A percentile compares a stretch with the other conserved stretches of the same genome.
phyloP scores from a whole-genome alignment of 92 coral and sea anemone genomes.

The Bergia puertoricense region DNA sequence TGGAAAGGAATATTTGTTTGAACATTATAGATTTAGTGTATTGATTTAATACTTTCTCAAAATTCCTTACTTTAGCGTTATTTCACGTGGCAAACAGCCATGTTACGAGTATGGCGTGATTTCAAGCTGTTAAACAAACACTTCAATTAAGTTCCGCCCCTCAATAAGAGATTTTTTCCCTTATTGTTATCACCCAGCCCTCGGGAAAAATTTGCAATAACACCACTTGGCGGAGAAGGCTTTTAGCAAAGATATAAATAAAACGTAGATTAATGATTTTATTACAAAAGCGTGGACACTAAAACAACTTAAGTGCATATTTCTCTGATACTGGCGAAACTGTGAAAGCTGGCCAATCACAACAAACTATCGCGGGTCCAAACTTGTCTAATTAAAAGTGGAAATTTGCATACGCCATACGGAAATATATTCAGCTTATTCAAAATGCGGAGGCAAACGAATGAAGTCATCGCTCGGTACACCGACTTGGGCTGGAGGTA shows the following conservation, averaged over 20 bases:
- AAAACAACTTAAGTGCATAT: background rate
- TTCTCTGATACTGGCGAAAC: background rate
- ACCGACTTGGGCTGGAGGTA: background rate
- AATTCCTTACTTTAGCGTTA: no score
- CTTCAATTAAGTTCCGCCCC: constrained; percentile 3
- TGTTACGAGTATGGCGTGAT: constrained; percentile 15
- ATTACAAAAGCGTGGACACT: background rate
- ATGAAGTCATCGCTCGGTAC: constrained; percentile 35
- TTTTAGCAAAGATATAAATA: background rate
- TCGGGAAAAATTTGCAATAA: background rate
- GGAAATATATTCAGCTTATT: background rate
- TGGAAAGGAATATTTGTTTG: no score
- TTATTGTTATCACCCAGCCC: background rate
- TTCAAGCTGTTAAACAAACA: background rate
- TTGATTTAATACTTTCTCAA: background rate
- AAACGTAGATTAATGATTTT: background rate
- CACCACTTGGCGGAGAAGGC: constrained; percentile 9
- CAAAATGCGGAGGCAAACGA: constrained; percentile 3
- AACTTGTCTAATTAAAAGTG: background rate
- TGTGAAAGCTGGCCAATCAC: constrained; percentile 3
- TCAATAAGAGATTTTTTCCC: background rate
- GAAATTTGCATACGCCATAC: constrained; percentile 3
- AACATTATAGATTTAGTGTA: no score
- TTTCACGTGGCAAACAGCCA: constrained; percentile 2
- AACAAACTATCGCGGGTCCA: background rate